Base-by-base conservation (phyloP, 1,140 invertebrate species). In the Leptoteleia sp. region DNA sequence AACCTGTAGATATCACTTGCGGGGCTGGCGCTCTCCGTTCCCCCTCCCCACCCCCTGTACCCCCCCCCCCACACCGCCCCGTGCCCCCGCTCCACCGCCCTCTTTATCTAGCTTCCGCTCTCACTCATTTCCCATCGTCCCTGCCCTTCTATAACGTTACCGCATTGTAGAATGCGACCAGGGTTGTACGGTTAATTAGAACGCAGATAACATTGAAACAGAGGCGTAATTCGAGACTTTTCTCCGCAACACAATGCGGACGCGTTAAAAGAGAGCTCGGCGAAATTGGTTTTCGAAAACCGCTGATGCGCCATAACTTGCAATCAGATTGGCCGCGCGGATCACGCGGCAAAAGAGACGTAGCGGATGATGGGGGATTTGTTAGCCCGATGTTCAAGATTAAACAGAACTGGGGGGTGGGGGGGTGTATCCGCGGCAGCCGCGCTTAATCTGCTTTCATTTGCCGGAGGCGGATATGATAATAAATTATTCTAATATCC, bases 1-100 rank as follows among this genome's bases (percentile, higher is more conserved):
- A 86, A 87, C 84, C 83, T 85, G 85, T 87, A 84, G 85, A 84
- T 80, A 79, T 79, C 65, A 35, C 31, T 42, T 47, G 50, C 38
- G 61, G 71, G 42, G 22, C 37, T 8, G 17, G 11, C 27, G 11
- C 40, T 15, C 61, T 42, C 43, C 29, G 27, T 31, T 40, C 19
- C 13, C 6, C 11, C 19, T 11, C 27, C n/a, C n/a, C n/a, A n/a
- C n/a, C n/a, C n/a, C n/a, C n/a, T n/a, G n/a, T n/a, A n/a, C n/a
- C n/a, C n/a, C 8, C 4, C 8, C 29, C 0, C 15, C 37, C 7
- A 4, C 29, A 1, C 31, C 29, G n/a, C n/a, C n/a, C n/a, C n/a
- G n/a, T n/a, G n/a, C n/a, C n/a, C n/a, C 8, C 4, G 13, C 29
- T 1, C 15, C 37, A 8, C 9, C 29, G 2, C 31, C 29, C 62